These are phyloP conservation scores for Papilio gigon DNA, from an alignment of 2,888 invertebrate genomes.

Conservation along the genomic window DNA sequence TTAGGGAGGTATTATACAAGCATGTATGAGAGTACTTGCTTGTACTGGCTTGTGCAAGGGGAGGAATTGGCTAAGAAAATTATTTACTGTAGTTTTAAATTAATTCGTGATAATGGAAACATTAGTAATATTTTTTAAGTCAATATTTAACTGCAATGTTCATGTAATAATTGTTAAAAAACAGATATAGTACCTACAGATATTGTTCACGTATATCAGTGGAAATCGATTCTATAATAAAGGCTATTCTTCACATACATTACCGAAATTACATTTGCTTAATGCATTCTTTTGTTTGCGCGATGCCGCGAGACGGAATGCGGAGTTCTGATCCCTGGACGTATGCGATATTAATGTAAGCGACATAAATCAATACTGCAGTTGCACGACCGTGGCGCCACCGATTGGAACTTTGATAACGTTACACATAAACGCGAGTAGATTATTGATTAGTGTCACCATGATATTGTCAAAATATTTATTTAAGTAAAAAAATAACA, in stretches of 20 bases:
- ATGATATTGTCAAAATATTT: neutral
- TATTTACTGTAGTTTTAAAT: too few species aligned
- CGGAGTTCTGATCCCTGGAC: slow-evolving; percentile 9
- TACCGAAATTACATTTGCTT: slow-evolving; percentile 25
- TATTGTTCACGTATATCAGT: neutral
- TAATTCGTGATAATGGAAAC: too few species aligned
- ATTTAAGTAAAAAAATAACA: too few species aligned
- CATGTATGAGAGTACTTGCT: too few species aligned
- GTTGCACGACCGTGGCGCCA: slow-evolving; percentile 1
- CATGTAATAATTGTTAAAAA: neutral
- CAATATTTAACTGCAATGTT: too few species aligned
- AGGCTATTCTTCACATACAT: neutral
- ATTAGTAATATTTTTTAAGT: neutral
- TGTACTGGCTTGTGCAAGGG: too few species aligned
- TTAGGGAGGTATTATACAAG: neutral
- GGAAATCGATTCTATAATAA: neutral
- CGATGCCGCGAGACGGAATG: slow-evolving; percentile 11
- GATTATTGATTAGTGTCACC: slow-evolving; percentile 38
- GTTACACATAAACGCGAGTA: slow-evolving; percentile 40
- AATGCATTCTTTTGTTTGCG: slow-evolving; percentile 4
- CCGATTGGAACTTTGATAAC: slow-evolving; percentile 34
- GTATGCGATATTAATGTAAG: slow-evolving; percentile 32
- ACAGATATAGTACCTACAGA: neutral
- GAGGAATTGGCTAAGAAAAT: too few species aligned
- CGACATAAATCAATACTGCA: slow-evolving; percentile 27